These are phyloP conservation scores for Corythornis vintsioides DNA, from an alignment of 2,113 vertebrate genomes.

Conservation along the genomic window DNA sequence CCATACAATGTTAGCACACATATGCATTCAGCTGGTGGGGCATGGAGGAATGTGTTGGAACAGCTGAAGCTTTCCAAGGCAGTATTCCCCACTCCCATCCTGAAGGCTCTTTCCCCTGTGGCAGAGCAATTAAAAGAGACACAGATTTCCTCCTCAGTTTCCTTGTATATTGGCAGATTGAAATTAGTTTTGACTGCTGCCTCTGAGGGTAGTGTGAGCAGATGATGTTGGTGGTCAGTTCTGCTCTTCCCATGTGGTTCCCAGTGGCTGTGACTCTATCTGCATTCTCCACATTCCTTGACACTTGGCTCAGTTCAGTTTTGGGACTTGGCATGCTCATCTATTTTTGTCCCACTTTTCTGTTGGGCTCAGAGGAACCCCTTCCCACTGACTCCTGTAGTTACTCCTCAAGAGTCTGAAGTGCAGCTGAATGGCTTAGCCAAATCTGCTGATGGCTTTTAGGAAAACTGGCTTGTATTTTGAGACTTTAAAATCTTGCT, in stretches of 20 bases:
- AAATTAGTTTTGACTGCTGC: not conserved
- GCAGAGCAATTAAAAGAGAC: not conserved
- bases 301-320: not conserved
- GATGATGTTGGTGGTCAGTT: not conserved
- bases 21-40: not conserved
- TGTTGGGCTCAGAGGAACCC: not conserved
- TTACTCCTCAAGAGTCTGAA: not conserved
- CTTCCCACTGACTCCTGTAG: not conserved
- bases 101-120: not conserved
- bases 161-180: not conserved
- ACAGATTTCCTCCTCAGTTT: not conserved
- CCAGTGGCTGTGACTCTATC: not conserved
- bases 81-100: not conserved
- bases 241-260: not conserved
- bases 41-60: not conserved
- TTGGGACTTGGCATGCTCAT: not conserved
- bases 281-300: not conserved
- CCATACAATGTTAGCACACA: rapidly evolving
- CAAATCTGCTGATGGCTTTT: not conserved
- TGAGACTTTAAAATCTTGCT: not conserved
- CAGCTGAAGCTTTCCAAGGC: not conserved
- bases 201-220: not conserved
- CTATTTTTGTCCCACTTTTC: not conserved
- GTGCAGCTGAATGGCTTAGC: not conserved
- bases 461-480: not conserved